Percentiles rank a stretch among this genome's conserved stretches.
These are phyloP conservation scores for Pecten maximus DNA, from an alignment of 2,888 invertebrate species.

Conservation along the genomic window DNA sequence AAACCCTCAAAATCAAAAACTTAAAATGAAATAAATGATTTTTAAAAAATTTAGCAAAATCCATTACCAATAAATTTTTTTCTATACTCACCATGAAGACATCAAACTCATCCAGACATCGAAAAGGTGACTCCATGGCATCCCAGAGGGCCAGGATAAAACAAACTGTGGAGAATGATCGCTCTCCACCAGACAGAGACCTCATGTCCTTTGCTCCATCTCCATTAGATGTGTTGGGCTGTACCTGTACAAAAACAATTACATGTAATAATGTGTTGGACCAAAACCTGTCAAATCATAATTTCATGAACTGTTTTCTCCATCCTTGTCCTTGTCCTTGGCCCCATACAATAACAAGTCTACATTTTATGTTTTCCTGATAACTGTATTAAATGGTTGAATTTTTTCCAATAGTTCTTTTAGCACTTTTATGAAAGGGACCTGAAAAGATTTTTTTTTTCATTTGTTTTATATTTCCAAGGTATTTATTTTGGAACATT, in stretches of 20 bases:
- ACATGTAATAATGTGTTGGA: not conserved
- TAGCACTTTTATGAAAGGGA: too few species aligned
- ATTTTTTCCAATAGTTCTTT: too few species aligned
- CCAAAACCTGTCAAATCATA: not conserved
- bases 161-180: constrained; percentile 96
- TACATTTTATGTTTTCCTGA: too few species aligned
- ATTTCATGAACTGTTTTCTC: not conserved
- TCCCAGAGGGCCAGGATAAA: constrained; percentile 97
- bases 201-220: constrained; percentile 78
- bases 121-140: constrained; percentile 95
- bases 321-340: too few species aligned
- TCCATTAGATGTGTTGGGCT: constrained; percentile 60
- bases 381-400: too few species aligned
- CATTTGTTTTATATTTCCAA: too few species aligned
- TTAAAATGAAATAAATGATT: too few species aligned
- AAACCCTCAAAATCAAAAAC: not conserved
- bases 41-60: too few species aligned
- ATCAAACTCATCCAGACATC: constrained; percentile 96
- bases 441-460: too few species aligned
- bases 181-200: constrained; percentile 95
- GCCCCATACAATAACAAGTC: too few species aligned
- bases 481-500: too few species aligned
- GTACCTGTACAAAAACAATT: constrained; percentile 62
- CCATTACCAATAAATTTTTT: too few species aligned
- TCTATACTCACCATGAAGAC: constrained; percentile 94